Conservation (phyloP, 2,888 invertebrate species). For the Caenorhabditis sulstoni region DNA sequence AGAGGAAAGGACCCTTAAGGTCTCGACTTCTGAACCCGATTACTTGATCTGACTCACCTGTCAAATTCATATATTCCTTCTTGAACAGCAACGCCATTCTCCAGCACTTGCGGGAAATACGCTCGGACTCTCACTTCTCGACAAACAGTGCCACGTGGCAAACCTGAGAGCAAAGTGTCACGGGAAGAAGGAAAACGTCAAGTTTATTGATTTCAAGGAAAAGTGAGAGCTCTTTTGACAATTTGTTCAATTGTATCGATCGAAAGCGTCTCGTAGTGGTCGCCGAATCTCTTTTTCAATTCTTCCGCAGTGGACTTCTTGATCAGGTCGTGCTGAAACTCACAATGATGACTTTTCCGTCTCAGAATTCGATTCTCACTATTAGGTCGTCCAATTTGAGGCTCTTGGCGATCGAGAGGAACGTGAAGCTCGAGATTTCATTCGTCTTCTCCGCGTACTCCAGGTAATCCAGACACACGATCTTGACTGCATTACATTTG, state of each 20-base stretch:
- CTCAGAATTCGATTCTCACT: no score
- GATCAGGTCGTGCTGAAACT: slow-evolving; percentile 25
- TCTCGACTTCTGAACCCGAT: neutral
- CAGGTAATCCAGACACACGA: slow-evolving; percentile 16
- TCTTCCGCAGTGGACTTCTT: neutral
- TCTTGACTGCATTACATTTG: slow-evolving; percentile 11
- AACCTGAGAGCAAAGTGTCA: neutral
- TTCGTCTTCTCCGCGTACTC: slow-evolving; percentile 8
- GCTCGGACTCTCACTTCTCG: no score
- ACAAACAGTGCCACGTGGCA: neutral
- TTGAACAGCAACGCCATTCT: slow-evolving; percentile 10
- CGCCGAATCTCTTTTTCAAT: no score
- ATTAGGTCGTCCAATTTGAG: no score
- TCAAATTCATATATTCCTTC: slow-evolving; percentile 9
- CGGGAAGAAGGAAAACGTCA: neutral
- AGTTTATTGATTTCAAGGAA: slow-evolving; percentile 12
- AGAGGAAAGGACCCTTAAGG: slow-evolving; percentile 15
- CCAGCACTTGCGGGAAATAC: no score
- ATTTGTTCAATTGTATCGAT: slow-evolving; percentile 9
- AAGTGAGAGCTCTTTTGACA: neutral
- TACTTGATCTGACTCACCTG: slow-evolving; percentile 4
- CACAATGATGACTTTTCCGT: no score
- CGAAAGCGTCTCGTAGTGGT: neutral
- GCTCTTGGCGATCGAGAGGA: no score
- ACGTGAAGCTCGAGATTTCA: neutral